Evolutionary conservation across 2,888 invertebrate species (phyloP), one percentile per base, ranked within the genome.

Genomic region (Eristalinus aeneus): DNA sequence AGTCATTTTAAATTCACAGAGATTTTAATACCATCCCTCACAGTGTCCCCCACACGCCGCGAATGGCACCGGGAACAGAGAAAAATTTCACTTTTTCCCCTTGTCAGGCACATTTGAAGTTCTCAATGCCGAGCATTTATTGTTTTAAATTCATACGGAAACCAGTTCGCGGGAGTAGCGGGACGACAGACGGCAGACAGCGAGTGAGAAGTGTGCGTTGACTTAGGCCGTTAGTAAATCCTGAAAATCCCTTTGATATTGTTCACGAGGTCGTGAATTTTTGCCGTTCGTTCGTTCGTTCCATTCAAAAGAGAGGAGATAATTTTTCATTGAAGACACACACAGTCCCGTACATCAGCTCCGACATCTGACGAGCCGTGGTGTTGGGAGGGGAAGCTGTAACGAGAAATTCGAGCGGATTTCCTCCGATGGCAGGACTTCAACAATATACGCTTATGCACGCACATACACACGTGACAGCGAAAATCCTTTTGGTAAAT

Each of bases 261-360:
- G 74, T 74, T 74, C 74, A 74, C 74, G 56, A 74, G 65, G 65
- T 74, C 65, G 74, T 74, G 65, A 65, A 65, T 65, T 74, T 73
- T 74, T 65, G 58, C 65, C 56, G n/a, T 12, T 72, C 53, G 31
- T 20, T n/a, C 10, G 10, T 60, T 22, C 36, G n/a, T 8, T 34
- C 31, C 32, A 61, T 46, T 60, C 32, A 16, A 20, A 34, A 54
- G 23, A n/a, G 22, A 34, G 34, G 36, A 54, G 32, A 73, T 73
- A 34, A 63, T 63, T 64, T 73, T 63, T 54, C 61, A 72, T 46
- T 61, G 46, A 32, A 32, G 31, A 39, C 22, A 22, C 34, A 56
- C 22, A 22, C 16, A 23, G 20, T 10, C 20, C 12, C 34, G 9
- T 20, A 46, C 39, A 54, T 16, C 46, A 46, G n/a, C 46, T 27